Evolutionary conservation across 1,140 invertebrate genomes (phyloP), one percentile per base, ranked within the genome.

Genomic region (Zaprionus camerounensis): DNA sequence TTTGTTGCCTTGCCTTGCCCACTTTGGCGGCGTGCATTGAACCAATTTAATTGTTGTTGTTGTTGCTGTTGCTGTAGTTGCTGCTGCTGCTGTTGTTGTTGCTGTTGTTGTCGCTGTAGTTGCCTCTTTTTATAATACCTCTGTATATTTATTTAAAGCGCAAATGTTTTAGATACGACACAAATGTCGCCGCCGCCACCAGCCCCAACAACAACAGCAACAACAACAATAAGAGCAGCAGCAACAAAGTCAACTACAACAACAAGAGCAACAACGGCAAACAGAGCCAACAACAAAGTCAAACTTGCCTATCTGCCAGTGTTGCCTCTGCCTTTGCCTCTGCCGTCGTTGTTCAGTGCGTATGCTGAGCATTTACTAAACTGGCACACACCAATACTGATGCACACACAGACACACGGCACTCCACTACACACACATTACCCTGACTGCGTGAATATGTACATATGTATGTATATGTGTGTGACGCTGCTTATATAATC

Each of bases 111-210:
- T 73, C 49, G 36, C 46, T 80, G 46, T 65, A 70, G 57, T 78
- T 62, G 46, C 53, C 67, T 80, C 71, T 86, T 87, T 84, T 88
- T 81, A 88, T 88, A 81, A 82, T 80, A 76, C 76, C 78, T 84
- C 66, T 87, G 75, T 85, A 78, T 90, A 90, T 90, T 90, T 90
- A 90, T 90, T 90, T 85, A 90, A 90, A 90, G 85, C 85, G 85
- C 85, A 90, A 90, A 90, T 90, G 85, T 82, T 90, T 88, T 90
- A 90, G 85, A 90, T 90, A 90, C 85, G 85, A 88, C 85, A 90
- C 67, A 88, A 78, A 82, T 81, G 68, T 71, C 69, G 71, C 58
- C 75, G 71, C 68, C 63, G 55, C 57, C 57, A 53, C 38, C 68
- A 63, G 55, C 57, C 57, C 58, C 38, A 31, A 34, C 68, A 72